Evolutionary conservation across 2,888 invertebrate species (phyloP), one percentile per base, ranked within the genome.

Genomic region (Rutpela maculata): DNA sequence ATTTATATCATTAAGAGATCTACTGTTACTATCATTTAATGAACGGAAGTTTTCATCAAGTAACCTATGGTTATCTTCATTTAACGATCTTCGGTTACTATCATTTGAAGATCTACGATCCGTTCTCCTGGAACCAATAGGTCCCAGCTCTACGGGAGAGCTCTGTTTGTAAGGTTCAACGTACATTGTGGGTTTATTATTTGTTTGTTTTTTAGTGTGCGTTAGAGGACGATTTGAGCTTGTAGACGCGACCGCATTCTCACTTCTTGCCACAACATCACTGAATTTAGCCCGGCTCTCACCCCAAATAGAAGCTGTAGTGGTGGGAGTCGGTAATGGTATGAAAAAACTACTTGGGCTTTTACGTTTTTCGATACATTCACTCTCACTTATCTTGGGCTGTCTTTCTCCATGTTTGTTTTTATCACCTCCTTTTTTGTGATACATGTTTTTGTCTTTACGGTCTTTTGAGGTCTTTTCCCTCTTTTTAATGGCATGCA

Each of bases 211-310:
- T 18, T 1, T 60, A 10, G 22, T 70, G 60, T 60, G 70, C 43
- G 75, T 67, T 18, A 80, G 63, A 6, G 78, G 81, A 43, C 80
- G 79, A 60, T 68, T 78, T 43, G 85, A 82, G 63, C 79, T 76
- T 0, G 83, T 79, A 74, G 88, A 86, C 31, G 63, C 60, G 74
- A 65, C 12, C n/a, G 55, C 4, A 18, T 71, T 55, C 17, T 92
- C 92, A 82, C 87, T 92, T 12, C 92, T 87, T 0, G 93, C 92
- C 0, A 93, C 93, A 1, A 93, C 92, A 80, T 93, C 92, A 79
- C 93, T 93, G 84, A 93, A 93, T 56, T 91, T 91, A 0, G 92
- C 92, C 68, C 91, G 87, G 79, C 91, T 92, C 84, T 92, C 92
- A 55, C 91, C 90, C 92, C 92, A 92, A 87, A 90, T 31, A 85